Evolutionary conservation across 2,797 vertebrate genomes (phyloP), one percentile per base, ranked within the genome.

Genomic region (Diplodus sargus): DNA sequence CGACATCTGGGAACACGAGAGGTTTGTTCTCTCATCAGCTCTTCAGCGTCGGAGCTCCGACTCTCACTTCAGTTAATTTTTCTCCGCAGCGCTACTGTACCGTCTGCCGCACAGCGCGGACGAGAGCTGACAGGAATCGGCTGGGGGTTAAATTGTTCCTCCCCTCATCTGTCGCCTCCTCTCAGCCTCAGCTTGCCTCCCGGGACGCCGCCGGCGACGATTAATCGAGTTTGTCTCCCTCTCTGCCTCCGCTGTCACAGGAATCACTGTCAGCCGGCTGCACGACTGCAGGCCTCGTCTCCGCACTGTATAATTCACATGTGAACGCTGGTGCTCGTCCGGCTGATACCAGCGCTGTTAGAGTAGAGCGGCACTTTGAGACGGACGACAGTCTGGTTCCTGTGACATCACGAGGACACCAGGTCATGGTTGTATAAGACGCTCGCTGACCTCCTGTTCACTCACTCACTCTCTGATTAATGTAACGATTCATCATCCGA

Each of bases 111-210:
- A 15, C 48, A 1, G 22, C 1, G 30, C 20, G 54, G 59, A 86
- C 62, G 42, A 63, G 75, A 61, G 60, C 77, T 81, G 78, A 81
- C 82, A 79, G 77, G 69, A 72, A 54, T 78, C 67, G 12, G 57
- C 81, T 70, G 53, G 78, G 42, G 80, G 81, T 87, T 82, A 82
- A 85, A 85, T 51, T 68, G 70, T 82, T 82, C 70, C 72, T 79
- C 70, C 62, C 48, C 63, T 52, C 77, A 28, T 30, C 47, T 74
- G 68, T 86, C 78, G 58, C 70, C 48, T 76, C 74, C 56, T 79
- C 79, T 90, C 79, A 87, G 79, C 78, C 81, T 81, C 75, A 42
- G 17, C 54, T 70, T 47, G 71, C 78, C 17, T 20, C 23, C 3
- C 53, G 53, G 53, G 73, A 23, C 61, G 1, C n/a, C 14, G 64